phyloP scores from a whole-genome alignment of 2,797 vertebrate species.

The Cossypha caffra region DNA sequence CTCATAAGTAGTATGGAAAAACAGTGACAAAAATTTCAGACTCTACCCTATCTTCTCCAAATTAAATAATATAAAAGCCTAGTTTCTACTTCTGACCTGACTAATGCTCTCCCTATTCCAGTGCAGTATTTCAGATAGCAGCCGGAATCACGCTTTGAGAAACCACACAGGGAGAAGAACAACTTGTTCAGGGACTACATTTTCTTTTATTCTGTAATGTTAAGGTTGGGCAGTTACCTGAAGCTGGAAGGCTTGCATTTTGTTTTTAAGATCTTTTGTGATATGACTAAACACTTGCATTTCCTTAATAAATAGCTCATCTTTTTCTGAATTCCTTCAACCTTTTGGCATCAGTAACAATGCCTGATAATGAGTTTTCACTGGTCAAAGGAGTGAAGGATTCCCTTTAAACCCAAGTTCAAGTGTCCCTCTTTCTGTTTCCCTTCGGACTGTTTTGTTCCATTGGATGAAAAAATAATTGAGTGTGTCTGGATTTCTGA shows the following conservation, averaged over 20 bases:
- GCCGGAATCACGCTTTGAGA: not conserved
- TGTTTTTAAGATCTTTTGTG: not conserved
- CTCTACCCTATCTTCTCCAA: not conserved
- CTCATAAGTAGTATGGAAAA: not conserved
- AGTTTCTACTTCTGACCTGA: not conserved
- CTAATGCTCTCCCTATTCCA: not conserved
- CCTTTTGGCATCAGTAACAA: not conserved
- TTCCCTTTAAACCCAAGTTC: not conserved
- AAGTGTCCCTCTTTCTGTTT: not conserved
- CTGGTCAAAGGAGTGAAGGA: not conserved
- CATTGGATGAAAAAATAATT: not conserved
- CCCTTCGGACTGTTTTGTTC: not conserved
- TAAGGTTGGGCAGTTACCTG: not conserved
- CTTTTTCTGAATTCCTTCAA: not conserved
- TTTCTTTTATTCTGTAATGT: not conserved
- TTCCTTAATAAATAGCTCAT: not conserved
- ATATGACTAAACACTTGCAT: not conserved
- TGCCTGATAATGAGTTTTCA: not conserved
- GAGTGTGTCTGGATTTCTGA: not conserved
- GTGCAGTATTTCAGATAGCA: not conserved
- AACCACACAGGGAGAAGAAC: not conserved
- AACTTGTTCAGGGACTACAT: not conserved
- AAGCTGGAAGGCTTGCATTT: not conserved
- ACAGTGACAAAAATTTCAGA: not conserved
- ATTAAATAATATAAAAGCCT: not conserved